Base-by-base conservation (phyloP, 1,140 invertebrate species). In the Notospermus geniculatus region DNA sequence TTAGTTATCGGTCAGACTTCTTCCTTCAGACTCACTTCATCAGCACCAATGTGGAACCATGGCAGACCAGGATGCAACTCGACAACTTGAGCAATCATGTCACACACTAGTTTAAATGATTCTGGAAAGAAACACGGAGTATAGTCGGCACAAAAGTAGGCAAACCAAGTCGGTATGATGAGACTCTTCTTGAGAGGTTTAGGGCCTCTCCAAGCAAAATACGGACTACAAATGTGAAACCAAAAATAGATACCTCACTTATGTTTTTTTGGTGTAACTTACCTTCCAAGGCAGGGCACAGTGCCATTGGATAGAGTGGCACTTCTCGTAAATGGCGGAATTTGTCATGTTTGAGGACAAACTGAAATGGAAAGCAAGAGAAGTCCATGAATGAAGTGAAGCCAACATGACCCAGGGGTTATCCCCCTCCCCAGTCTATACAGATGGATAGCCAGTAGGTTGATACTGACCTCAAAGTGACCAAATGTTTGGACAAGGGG, bases 401-500 rank as follows among this genome's bases (percentile, higher is more conserved):
- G 22, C n/a, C 1, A n/a, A 23, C 36, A 53, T 43, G 54, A 62
- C 1, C 28, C 50, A 23, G 30, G 17, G 9, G 19, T 30, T 2
- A n/a, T n/a, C n/a, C n/a, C 1, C 1, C 1, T 27, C 50, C 23
- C 50, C 50, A 22, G 28, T 27, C 15, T 13, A 53, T n/a, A 1
- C 23, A n/a, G 4, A 11, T 11, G n/a, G n/a, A n/a, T n/a, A n/a
- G n/a, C n/a, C n/a, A n/a, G n/a, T n/a, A n/a, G n/a, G n/a, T n/a
- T n/a, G 17, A 45, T 45, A 53, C 64, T 39, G 61, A 75, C 73
- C 67, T 86, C 85, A 71, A 80, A 71, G 79, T 98, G 95, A 1
- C 95, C 95, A 82, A 98, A 96, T 4, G 95, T 97, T 82, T 97
- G 96, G 9, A 98, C 85, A 2, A 98, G 83, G 22, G 96, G 96